Evolutionary conservation across 2,113 vertebrate species (phyloP).

Genomic region (Chascanopsetta lugubris): DNA sequence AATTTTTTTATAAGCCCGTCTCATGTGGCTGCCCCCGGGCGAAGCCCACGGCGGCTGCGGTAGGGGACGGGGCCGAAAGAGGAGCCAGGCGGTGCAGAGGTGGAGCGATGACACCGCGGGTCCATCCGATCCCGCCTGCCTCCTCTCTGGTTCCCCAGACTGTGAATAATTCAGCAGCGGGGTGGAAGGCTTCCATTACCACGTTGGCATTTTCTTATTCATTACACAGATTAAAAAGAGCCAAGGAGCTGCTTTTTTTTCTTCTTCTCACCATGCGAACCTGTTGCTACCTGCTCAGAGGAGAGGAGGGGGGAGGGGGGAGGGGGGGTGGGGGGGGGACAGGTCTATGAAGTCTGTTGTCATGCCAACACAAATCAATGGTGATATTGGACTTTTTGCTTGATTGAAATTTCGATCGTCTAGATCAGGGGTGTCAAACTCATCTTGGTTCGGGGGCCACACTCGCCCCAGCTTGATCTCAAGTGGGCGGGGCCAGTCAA

Average conservation of each 20-base stretch:
- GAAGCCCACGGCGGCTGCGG: conserved; percentile 16
- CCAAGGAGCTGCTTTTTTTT: conserved; percentile 45
- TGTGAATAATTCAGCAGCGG: conserved; percentile 93
- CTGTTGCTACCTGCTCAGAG: conserved; percentile 41
- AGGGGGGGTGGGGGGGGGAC: background rate
- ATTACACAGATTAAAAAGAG: conserved; percentile 93
- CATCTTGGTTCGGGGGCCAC: too few species aligned
- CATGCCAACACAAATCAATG: background rate
- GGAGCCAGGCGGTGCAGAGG: conserved; percentile 59
- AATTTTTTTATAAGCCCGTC: too few species aligned
- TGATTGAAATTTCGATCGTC: too few species aligned
- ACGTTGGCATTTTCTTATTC: conserved; percentile 89
- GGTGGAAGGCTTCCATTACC: conserved; percentile 95
- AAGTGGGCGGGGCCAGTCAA: too few species aligned
- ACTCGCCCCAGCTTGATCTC: too few species aligned
- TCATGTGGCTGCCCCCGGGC: conserved; percentile 50
- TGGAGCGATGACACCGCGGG: conserved; percentile 76
- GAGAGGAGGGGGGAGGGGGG: background rate
- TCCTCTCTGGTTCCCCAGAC: conserved; percentile 90
- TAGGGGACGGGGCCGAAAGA: conserved; percentile 57
- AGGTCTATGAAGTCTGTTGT: background rate
- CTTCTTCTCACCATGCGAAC: conserved; percentile 50
- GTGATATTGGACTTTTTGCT: background rate
- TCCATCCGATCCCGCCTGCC: conserved; percentile 87
- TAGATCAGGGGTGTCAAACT: too few species aligned